Conservation (phyloP, 2,113 vertebrate genomes). For the Saccopteryx leptura region DNA sequence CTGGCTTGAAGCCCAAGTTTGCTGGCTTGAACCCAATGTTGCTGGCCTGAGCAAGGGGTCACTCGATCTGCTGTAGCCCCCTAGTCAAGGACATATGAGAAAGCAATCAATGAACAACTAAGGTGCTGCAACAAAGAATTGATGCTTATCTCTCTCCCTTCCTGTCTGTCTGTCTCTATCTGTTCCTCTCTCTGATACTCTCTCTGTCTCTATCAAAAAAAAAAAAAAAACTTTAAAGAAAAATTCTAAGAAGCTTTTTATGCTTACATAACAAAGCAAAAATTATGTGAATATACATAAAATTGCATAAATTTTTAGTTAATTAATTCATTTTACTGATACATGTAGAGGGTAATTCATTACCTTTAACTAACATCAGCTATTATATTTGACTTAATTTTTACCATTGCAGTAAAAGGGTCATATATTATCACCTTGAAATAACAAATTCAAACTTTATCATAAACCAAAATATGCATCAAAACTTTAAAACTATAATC, state of each 20-base stretch:
- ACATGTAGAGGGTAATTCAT: neutral
- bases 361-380: conserved; percentile 32
- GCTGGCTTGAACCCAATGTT: no score
- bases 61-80: no score
- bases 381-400: conserved; percentile 1
- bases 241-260: neutral
- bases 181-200: no score
- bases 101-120: no score
- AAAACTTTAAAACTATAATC: conserved; percentile 47
- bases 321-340: neutral
- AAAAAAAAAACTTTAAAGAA: neutral
- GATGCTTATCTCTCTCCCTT: no score
- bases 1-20: no score
- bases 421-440: neutral
- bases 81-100: no score
- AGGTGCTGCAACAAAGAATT: no score
- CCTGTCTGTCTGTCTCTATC: no score
- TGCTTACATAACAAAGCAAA: conserved; percentile 21
- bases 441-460: conserved; percentile 2
- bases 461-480: neutral
- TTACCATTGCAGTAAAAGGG: neutral
- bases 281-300: neutral
- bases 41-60: no score
- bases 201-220: no score
- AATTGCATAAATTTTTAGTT: conserved; percentile 40